Evolutionary conservation across 1,140 invertebrate species (phyloP), one percentile per base, ranked within the genome.

Genomic region (Bombus fervidus): DNA sequence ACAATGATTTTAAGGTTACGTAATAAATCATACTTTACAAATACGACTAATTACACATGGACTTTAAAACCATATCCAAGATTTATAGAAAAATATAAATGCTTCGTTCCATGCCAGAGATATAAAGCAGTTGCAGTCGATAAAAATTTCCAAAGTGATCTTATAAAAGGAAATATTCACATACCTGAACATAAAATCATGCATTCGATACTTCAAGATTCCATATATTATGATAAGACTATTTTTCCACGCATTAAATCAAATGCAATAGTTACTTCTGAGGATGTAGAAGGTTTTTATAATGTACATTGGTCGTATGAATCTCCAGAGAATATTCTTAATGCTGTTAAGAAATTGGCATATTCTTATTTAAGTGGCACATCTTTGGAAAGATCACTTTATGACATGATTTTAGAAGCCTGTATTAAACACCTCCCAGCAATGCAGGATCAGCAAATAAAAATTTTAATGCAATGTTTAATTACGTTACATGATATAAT

Each of bases 331-430:
- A 80, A 95, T 34, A 88, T 96, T 15, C 77, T 95, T 1, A 77
- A 87, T 1, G 91, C 92, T 25, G 95, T 96, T 66, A 88, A 91
- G 77, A 81, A 47, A 3, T 74, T 96, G 9, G 88, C 94, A n/a
- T 79, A 93, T 69, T 94, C 93, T 90, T 93, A 93, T 71, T 39
- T 86, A 83, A 57, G 93, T 57, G 86, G 96, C 1, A n/a, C 28
- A 66, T 85, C 91, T 85, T 83, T 95, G 13, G 91, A 94, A 9
- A 93, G 94, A 59, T 57, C 76, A 18, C 86, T 91, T 9, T 96
- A 96, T 75, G 86, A 93, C 31, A 80, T 79, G 43, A 94, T 96
- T 83, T 91, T 96, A 1, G 87, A 94, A 84, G 89, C 85, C 13
- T 93, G 95, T 28, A 94, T 90, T 73, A 89, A 94, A 83, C 93